Base-by-base conservation (phyloP, 2,797 vertebrate species). In the Enteromius fasciolatus region DNA sequence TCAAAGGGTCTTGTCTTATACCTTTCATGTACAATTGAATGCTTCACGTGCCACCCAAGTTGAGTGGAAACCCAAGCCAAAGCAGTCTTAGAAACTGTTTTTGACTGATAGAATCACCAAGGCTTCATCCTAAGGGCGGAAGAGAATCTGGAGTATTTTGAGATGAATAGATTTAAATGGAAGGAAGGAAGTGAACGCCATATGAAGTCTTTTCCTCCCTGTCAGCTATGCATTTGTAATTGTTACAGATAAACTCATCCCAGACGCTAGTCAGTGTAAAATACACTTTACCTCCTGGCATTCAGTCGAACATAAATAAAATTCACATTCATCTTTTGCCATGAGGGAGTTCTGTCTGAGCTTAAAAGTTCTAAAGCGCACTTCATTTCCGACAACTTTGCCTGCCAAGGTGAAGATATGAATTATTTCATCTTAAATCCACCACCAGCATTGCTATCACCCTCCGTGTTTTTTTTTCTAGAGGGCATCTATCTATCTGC, bases 51-150 rank as follows among this genome's bases (percentile, higher is more conserved):
- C 85, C 15, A 83, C 83, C 84, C 1, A 78, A 89, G 88, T 91
- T 92, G 84, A 92, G 91, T 86, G 23, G 90, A 72, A 85, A 50
- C 88, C 90, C 86, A 91, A 91, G 89, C 86, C 90, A 90, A 90
- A 92, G 84, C 81, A 33, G 73, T 88, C 50, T 84, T 82, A 85
- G 83, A 90, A 87, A 91, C 90, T 86, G 69, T 83, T 88, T 91
- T 90, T 67, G 86, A 83, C 33, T 57, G 66, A 57, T 44, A 69
- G n/a, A 57, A 57, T 9, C 23, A 69, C 66, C 23, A 80, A 80
- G 20, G 18, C 54, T 59, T 61, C 28, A 50, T 80, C 54, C 78
- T 73, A 73, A 57, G n/a, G 39, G 52, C 23, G 17, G 11, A 70
- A 46, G 54, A 36, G 68, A 73, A 54, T 80, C 78, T 63, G 9